Conservation (phyloP, 1,140 invertebrate genomes). For the Homarus americanus region DNA sequence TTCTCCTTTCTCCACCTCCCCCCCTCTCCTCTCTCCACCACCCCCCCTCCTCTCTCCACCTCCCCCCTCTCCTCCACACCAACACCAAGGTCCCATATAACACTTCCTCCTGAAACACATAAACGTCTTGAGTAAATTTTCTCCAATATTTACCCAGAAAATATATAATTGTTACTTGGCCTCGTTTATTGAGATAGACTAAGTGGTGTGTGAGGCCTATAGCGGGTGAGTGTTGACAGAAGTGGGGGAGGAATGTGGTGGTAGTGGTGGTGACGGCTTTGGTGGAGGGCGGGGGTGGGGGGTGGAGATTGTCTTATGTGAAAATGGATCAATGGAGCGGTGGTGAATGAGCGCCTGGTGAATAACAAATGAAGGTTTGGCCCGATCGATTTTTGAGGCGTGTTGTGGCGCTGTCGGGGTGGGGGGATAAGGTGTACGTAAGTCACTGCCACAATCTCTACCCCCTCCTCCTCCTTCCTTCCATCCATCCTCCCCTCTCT, state of each 20-base stretch:
- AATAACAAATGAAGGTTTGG: not conserved
- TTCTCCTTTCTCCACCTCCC: not conserved
- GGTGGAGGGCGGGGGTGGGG: not conserved
- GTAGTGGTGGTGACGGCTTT: not conserved
- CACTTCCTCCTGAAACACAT: no score
- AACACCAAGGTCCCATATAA: no score
- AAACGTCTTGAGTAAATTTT: no score
- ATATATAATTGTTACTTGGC: no score
- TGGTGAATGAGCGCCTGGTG: not conserved
- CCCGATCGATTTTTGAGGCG: not conserved
- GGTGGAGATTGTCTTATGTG: not conserved
- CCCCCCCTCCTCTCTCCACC: not conserved
- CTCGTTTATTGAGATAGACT: no score
- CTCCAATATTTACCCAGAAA: no score
- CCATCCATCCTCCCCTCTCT: not conserved
- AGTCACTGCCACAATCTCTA: no score
- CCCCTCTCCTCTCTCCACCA: not conserved
- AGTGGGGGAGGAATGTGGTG: not conserved
- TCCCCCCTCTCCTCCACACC: not conserved
- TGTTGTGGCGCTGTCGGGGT: no score
- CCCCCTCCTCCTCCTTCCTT: no score
- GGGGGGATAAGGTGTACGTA: no score
- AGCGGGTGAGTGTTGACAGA: no score
- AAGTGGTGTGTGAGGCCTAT: no score
- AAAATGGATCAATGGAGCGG: not conserved